A percentile compares a stretch with the other conserved stretches of the same genome.
phyloP scores from a whole-genome alignment of 2,888 invertebrate genomes.

The Cheilosia soror region DNA sequence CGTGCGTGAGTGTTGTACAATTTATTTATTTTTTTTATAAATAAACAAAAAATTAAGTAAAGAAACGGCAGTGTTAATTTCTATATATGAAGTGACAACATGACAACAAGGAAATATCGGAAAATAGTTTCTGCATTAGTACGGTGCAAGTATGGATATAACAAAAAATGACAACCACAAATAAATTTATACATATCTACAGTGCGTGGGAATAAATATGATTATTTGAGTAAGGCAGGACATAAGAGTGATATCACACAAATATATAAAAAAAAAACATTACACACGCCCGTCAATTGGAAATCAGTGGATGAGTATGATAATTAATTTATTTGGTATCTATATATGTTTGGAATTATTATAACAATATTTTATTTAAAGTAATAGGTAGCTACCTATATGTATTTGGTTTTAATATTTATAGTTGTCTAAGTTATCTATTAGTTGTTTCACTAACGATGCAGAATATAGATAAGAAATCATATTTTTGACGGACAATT shows the following conservation, averaged over 20 bases:
- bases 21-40: conserved; percentile 5
- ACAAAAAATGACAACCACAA: neutral
- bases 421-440: too few relatives aligned
- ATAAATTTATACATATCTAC: neutral
- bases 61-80: conserved; percentile 33
- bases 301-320: neutral
- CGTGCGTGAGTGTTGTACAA: conserved; percentile 46
- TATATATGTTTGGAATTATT: too few relatives aligned
- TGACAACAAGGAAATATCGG: neutral
- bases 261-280: neutral
- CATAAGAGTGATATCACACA: neutral
- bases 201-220: neutral
- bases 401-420: too few relatives aligned
- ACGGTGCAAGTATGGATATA: neutral
- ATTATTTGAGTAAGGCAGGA: neutral
- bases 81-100: conserved; percentile 21
- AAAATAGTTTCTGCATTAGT: neutral
- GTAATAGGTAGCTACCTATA: too few relatives aligned
- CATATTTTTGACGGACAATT: too few relatives aligned
- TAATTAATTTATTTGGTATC: too few relatives aligned
- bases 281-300: neutral
- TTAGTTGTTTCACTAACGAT: too few relatives aligned
- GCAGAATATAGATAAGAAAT: too few relatives aligned
- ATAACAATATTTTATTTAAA: too few relatives aligned
- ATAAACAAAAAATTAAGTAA: conserved; percentile 16